These are phyloP conservation scores for Apostichopus californicus DNA, from an alignment of 35 echinoderm and acorn worm species.

Conservation along the genomic window DNA sequence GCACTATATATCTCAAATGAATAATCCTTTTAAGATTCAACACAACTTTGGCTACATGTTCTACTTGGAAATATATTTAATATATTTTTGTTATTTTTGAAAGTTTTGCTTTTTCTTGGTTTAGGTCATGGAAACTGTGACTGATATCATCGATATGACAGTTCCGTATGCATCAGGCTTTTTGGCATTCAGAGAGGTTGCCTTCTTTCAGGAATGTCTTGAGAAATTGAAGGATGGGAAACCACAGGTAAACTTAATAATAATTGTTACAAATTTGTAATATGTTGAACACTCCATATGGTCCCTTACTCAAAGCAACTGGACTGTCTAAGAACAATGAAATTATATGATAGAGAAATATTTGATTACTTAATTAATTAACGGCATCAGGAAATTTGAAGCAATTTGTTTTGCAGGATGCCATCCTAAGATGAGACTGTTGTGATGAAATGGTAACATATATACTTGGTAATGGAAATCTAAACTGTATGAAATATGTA, in stretches of 20 bases:
- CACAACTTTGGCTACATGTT: not conserved
- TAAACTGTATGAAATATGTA: no score
- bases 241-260: conserved; percentile 69
- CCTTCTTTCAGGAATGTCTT: conserved; percentile 71
- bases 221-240: conserved; percentile 46
- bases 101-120: not conserved
- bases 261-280: no score
- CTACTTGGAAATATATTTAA: not conserved
- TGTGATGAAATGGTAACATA: no score
- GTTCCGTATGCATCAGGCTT: conserved; percentile 91
- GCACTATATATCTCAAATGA: not conserved
- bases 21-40: not conserved
- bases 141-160: conserved; percentile 59
- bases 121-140: conserved; percentile 74
- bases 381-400: no score
- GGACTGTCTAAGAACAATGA: no score
- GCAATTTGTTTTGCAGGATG: no score
- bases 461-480: no score
- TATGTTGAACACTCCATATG: no score
- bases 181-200: conserved; percentile 94
- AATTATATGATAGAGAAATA: no score
- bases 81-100: not conserved
- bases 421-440: no score
- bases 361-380: no score
- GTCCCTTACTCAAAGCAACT: no score